Base-by-base conservation (phyloP, 2,113 vertebrate species). In the Nothoprocta perdicaria region DNA sequence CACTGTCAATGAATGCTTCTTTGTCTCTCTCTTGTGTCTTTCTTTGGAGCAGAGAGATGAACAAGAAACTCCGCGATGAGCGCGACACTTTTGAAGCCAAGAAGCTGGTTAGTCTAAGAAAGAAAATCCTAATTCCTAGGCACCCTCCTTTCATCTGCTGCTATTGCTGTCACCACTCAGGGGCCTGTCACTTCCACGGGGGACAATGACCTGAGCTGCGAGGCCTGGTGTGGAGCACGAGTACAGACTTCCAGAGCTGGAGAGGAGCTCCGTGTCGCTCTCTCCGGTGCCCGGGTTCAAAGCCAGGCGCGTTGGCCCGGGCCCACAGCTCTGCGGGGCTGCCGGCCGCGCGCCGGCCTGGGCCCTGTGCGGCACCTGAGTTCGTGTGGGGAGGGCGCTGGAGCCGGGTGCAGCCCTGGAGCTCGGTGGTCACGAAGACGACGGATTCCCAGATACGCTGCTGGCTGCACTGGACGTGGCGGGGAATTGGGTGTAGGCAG, bases 31-130 rank as follows among this genome's bases (percentile, higher is more conserved):
- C 48, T 48, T 71, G 19, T 89, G 84, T 88, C 81, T 94, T 94
- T 58, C 74, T 92, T 91, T 91, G 76, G 95, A 86, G 40, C 96
- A 99, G 99, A 97, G 99, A 99, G 69, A 98, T 99, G 98, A 99
- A 99, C 97, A 98, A 98, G 69, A 97, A 97, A 69, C 97, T 99
- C 17, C 98, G 98, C 31, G 99, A 99, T 43, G 98, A 99, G 85
- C 98, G 98, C 94, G 99, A 99, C 0, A 97, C 97, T 61, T 98
- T 97, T 50, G 98, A 99, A 92, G 96, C 98, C 91, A 98, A 97
- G 97, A 98, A 98, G 97, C 97, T 96, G 98, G 98, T 98, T 97
- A 98, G 98, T 98, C 97, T 98, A 72, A 97, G 95, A 97, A 96
- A 94, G 87, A 92, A 97, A 95, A 87, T 96, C 69, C 84, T 85